phyloP scores from a whole-genome alignment of 2,797 vertebrate genomes.

The Xerus rutilus region DNA sequence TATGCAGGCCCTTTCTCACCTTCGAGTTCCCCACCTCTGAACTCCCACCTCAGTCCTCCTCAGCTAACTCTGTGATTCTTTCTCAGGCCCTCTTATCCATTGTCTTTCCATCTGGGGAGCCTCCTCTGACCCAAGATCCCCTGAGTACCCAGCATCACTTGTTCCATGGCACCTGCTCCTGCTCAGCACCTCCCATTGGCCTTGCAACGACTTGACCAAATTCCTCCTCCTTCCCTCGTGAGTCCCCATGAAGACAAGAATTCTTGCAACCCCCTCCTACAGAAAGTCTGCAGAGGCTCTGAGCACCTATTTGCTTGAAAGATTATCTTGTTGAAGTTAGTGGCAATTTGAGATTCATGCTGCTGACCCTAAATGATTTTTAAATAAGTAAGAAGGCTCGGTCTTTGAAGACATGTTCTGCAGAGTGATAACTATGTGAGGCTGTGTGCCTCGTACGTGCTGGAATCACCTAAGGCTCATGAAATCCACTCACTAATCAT shows the following conservation, averaged over 20 bases:
- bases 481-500: neutral
- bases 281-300: neutral
- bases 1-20: neutral
- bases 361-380: neutral
- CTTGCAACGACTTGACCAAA: neutral
- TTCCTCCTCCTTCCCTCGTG: rapidly evolving
- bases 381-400: neutral
- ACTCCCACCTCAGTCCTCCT: neutral
- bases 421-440: neutral
- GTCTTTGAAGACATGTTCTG: neutral
- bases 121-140: neutral
- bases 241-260: neutral
- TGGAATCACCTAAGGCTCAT: neutral
- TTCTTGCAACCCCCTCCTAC: rapidly evolving
- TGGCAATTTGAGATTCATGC: neutral
- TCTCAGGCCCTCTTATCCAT: neutral
- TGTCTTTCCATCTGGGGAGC: neutral
- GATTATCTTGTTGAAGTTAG: neutral
- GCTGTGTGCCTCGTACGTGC: neutral
- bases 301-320: neutral
- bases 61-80: neutral
- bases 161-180: neutral
- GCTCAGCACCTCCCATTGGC: neutral
- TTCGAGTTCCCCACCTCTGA: rapidly evolving
- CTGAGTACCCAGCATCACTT: neutral